A percentile compares a stretch with the other conserved stretches of the same genome.
Evolutionary conservation across 2,888 invertebrate genomes (phyloP).

Genomic region (Thysanoteuthis rhombus): DNA sequence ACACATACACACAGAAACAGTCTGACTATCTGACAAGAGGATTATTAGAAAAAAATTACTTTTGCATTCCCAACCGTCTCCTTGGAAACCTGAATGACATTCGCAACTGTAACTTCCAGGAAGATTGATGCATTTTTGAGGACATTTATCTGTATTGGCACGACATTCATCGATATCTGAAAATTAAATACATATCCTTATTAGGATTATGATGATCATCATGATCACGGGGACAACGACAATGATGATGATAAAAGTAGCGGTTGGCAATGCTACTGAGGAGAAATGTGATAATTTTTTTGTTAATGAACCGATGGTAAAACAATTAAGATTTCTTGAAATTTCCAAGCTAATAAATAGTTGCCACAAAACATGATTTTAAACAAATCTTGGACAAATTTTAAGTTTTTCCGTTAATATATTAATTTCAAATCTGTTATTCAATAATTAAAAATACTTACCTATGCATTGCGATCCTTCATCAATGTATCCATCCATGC

Average conservation of each 20-base stretch:
- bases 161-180: slow-evolving; percentile 34
- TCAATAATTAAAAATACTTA: neutral
- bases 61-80: neutral
- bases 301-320: too few species aligned
- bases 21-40: neutral
- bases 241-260: too few species aligned
- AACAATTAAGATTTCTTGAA: too few species aligned
- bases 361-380: too few species aligned
- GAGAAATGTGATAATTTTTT: too few species aligned
- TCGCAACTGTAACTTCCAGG: slow-evolving; percentile 30
- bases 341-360: too few species aligned
- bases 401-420: too few species aligned
- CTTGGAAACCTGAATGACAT: slow-evolving; percentile 31
- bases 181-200: neutral
- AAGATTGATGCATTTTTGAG: slow-evolving; percentile 28
- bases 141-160: slow-evolving; percentile 12
- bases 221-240: too few species aligned
- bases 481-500: slow-evolving; percentile 12
- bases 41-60: neutral
- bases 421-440: too few species aligned
- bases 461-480: neutral
- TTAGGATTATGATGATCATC: neutral
- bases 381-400: too few species aligned
- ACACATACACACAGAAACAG: neutral
- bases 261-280: too few species aligned